Evolutionary conservation across 2,888 invertebrate genomes (phyloP).

Genomic region (Hermaeophaga mercurialis): DNA sequence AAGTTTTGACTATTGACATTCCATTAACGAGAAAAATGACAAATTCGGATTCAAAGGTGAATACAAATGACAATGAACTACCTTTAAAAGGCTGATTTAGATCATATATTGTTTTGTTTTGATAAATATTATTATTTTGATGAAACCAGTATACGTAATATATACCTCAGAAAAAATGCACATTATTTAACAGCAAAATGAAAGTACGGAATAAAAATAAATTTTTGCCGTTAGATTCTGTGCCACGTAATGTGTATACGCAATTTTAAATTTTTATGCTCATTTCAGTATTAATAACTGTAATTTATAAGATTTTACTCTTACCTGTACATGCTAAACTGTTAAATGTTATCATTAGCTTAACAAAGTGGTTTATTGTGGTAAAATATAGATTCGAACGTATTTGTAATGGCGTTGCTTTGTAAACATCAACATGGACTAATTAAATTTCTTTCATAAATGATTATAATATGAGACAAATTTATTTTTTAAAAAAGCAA

Average conservation of each 20-base stretch:
- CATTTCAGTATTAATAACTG: slow-evolving; percentile 56
- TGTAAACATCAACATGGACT: no score
- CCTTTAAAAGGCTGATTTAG: slow-evolving; percentile 47
- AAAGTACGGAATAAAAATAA: not conserved
- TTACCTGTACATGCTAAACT: slow-evolving; percentile 32
- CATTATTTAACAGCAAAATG: slow-evolving; percentile 24
- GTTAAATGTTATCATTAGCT: slow-evolving; percentile 25
- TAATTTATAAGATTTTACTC: slow-evolving; percentile 34
- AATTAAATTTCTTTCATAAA: no score
- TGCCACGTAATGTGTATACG: slow-evolving; percentile 48
- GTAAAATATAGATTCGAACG: no score
- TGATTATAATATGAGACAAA: no score
- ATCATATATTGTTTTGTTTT: slow-evolving; percentile 37
- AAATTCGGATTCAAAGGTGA: slow-evolving; percentile 28
- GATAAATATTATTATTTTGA: slow-evolving; percentile 34
- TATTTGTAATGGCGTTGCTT: not conserved
- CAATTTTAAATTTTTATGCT: slow-evolving; percentile 48
- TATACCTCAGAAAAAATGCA: slow-evolving; percentile 61
- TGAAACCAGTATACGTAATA: slow-evolving; percentile 67
- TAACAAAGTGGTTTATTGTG: slow-evolving; percentile 16
- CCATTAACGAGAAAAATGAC: slow-evolving; percentile 10
- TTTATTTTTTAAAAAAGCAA: no score
- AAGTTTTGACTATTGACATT: slow-evolving; percentile 3
- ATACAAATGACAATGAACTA: slow-evolving; percentile 37
- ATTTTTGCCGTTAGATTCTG: slow-evolving; percentile 25